Evolutionary conservation across 2,113 vertebrate genomes (phyloP).

Genomic region (Paracanthobrama guichenoti): DNA sequence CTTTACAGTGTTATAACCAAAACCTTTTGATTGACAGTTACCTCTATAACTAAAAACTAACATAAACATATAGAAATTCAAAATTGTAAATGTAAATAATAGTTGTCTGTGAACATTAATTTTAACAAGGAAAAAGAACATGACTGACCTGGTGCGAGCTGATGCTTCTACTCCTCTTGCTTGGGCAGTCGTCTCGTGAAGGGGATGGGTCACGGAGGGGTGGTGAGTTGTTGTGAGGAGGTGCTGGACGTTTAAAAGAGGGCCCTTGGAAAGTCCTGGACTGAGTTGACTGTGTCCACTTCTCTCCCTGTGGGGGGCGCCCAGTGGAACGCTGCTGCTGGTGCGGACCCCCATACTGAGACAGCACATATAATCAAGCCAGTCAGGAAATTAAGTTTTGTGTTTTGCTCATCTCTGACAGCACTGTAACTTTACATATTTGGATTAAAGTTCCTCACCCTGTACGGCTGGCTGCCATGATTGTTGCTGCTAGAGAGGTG

Average conservation of each 20-base stretch:
- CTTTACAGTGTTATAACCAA: not conserved
- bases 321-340: conserved; percentile 76
- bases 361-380: conserved; percentile 7
- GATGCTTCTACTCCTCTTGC: conserved; percentile 79
- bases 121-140: not conserved
- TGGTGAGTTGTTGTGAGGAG: conserved; percentile 60
- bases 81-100: not conserved
- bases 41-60: not conserved
- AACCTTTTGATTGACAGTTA: not conserved
- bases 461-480: conserved; percentile 69
- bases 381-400: not conserved
- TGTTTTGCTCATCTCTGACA: not conserved
- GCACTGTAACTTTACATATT: not conserved
- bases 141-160: conserved; percentile 78
- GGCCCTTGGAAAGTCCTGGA: conserved; percentile 62
- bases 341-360: conserved; percentile 70
- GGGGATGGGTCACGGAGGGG: conserved; percentile 59
- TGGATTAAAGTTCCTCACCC: conserved; percentile 56
- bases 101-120: not conserved
- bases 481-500: conserved; percentile 73
- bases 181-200: conserved; percentile 72
- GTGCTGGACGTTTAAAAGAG: conserved; percentile 64
- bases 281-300: conserved; percentile 74
- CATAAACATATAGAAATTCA: too few species aligned
- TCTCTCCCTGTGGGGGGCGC: conserved; percentile 74